Percentiles rank a stretch among this genome's conserved stretches.
Evolutionary conservation across 2,888 invertebrate species (phyloP).

Genomic region (Tricholauxania praeusta): DNA sequence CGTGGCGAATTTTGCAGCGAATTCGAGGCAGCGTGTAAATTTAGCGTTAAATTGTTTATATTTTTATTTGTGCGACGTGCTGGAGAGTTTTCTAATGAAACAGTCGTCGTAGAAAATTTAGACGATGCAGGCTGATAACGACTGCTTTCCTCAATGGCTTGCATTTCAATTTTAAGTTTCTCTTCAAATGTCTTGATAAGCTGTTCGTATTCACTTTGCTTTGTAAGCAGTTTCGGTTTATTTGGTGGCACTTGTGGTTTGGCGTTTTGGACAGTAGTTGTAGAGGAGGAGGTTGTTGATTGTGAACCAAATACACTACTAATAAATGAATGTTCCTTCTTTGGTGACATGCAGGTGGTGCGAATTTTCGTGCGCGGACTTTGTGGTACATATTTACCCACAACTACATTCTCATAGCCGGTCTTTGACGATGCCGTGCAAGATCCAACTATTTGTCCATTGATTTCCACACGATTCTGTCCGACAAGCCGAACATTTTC

Average conservation of each 20-base stretch:
- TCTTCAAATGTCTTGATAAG: constrained; percentile 70
- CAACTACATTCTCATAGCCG: constrained; percentile 74
- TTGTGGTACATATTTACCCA: constrained; percentile 66
- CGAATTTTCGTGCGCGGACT: constrained; percentile 70
- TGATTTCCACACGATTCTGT: constrained; percentile 64
- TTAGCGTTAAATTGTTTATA: constrained; percentile 65
- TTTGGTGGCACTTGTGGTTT: constrained; percentile 49
- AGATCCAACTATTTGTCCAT: constrained; percentile 48
- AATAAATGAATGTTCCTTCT: constrained; percentile 65
- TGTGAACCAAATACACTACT: constrained; percentile 49
- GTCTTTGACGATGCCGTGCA: constrained; percentile 49
- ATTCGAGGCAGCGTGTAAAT: constrained; percentile 51
- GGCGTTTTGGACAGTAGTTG: constrained; percentile 35
- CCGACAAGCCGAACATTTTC: constrained; percentile 70
- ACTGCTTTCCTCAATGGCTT: constrained; percentile 62
- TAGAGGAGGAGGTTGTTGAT: constrained; percentile 29
- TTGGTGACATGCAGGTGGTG: constrained; percentile 70
- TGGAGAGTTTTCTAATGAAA: constrained; percentile 44
- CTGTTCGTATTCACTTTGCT: constrained; percentile 66
- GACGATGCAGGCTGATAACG: constrained; percentile 46
- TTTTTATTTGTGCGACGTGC: constrained; percentile 61
- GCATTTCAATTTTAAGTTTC: constrained; percentile 71
- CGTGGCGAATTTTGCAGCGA: constrained; percentile 58
- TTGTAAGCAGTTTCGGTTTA: constrained; percentile 46
- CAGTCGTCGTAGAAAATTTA: constrained; percentile 28